A percentile compares a stretch with the other conserved stretches of the same genome.
phyloP scores from a whole-genome alignment of 2,113 vertebrate species.

The Daphoenositta chrysoptera region DNA sequence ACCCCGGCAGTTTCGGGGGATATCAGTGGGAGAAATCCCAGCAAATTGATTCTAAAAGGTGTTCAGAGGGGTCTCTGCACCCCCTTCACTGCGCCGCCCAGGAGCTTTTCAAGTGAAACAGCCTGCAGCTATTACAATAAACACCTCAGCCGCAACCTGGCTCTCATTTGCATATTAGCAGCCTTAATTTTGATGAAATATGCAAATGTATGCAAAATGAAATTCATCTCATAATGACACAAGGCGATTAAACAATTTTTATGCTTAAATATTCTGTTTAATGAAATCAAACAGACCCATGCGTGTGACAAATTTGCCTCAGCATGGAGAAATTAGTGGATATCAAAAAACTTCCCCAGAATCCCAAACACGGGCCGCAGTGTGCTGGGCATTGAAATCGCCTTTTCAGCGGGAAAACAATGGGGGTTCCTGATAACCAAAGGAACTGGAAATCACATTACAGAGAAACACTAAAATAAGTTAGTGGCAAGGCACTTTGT shows the following conservation, averaged over 20 bases:
- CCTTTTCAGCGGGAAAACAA: conserved; percentile 27
- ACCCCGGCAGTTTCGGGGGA: background rate
- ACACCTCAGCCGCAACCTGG: conserved; percentile 93
- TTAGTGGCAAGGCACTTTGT: conserved; percentile 55
- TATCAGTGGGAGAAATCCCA: background rate
- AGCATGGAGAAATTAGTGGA: conserved; percentile 85
- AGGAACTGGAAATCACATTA: conserved; percentile 65
- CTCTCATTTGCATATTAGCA: conserved; percentile 90
- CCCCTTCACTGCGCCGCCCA: conserved; percentile 34
- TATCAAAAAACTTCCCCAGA: conserved; percentile 73
- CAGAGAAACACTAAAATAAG: conserved; percentile 48
- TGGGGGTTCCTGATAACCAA: conserved; percentile 59
- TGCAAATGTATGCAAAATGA: conserved; percentile 99
- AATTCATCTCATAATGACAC: conserved; percentile 99
- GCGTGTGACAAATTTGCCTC: conserved; percentile 89
- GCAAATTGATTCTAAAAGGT: background rate
- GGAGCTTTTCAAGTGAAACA: conserved; percentile 84
- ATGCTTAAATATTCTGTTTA: conserved; percentile 99
- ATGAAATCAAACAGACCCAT: conserved; percentile 97
- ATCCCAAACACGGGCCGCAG: conserved; percentile 2
- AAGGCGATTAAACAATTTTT: conserved; percentile 99
- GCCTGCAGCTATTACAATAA: conserved; percentile 94
- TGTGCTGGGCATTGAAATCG: conserved; percentile 52
- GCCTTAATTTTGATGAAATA: conserved; percentile 91
- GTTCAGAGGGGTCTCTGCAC: background rate